phyloP scores from a whole-genome alignment of 2,113 vertebrate genomes.

The Triplophysa rosa region DNA sequence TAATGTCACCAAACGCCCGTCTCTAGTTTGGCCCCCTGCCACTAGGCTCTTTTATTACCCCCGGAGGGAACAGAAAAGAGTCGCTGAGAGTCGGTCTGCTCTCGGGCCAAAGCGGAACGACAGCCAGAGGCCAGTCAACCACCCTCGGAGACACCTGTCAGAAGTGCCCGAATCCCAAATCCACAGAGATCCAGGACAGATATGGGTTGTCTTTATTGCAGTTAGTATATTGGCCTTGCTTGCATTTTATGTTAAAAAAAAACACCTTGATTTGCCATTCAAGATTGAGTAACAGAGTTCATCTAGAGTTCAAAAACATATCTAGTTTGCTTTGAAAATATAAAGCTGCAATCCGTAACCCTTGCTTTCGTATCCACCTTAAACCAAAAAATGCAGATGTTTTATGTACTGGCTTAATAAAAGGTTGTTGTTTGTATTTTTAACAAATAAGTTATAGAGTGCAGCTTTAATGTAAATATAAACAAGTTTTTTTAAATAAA shows the following conservation, averaged over 20 bases:
- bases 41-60: conserved; percentile 37
- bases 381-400: no score
- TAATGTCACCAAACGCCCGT: conserved; percentile 31
- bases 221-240: neutral
- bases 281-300: no score
- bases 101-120: neutral
- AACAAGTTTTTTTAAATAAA: no score
- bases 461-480: no score
- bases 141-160: conserved; percentile 20
- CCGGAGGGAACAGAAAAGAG: conserved; percentile 30
- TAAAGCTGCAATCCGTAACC: no score
- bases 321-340: no score
- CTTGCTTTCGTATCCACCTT: no score
- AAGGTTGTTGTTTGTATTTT: no score
- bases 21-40: conserved; percentile 37
- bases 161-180: conserved; percentile 11
- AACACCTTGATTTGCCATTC: no score
- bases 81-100: neutral
- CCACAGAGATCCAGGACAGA: neutral
- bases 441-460: no score
- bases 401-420: no score
- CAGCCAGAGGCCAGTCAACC: conserved; percentile 21
- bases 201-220: neutral
- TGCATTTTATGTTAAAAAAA: neutral
- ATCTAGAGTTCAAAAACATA: no score